Evolutionary conservation across 1,140 invertebrate species (phyloP), one percentile per base, ranked within the genome.

Genomic region (Pachyrhynchus sulphureomaculatus): DNA sequence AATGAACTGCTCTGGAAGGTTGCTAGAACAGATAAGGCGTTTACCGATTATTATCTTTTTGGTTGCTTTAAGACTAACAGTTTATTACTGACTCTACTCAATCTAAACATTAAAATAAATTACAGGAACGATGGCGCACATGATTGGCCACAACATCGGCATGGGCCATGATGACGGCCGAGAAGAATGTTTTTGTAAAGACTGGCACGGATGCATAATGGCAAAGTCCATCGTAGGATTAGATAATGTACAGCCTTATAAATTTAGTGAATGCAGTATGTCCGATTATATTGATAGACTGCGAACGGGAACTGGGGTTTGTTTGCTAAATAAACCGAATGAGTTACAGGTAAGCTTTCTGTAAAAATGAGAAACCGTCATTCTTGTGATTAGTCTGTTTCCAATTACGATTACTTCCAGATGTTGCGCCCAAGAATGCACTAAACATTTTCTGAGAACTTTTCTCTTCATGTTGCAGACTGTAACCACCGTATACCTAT

Each of bases 171-270:
- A 97, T 76, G 91, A 94, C 69, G 88, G 88, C 54, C 82, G 91
- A 84, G 80, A 88, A 83, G 88, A 91, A 72, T 95, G 93, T 79
- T 85, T 86, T 71, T 96, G 93, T 78, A 83, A 87, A 34, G 92
- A 95, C 78, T 95, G 93, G 92, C 93, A 95, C 77, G 93, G 93
- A 39, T 96, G 93, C 78, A 95, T 96, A 72, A 96, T 96, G 93
- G 89, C 90, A 33, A 89, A 93, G 78, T 91, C 90, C 37, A 94
- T 96, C 69, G 89, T 94, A 15, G 93, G 93, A 24, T 79, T 88
- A 68, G 90, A 95, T 74, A 92, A 93, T 76, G 90, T 94, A 24
- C 92, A 95, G 74, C 93, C 93, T 0, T 95, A 95, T 79, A 94
- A 93, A 79, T 95, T 95, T 77, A 93, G 91, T 26, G 88, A 93